Evolutionary conservation across 2,113 vertebrate genomes (phyloP), one percentile per base, ranked within the genome.

Genomic region (Felis catus): DNA sequence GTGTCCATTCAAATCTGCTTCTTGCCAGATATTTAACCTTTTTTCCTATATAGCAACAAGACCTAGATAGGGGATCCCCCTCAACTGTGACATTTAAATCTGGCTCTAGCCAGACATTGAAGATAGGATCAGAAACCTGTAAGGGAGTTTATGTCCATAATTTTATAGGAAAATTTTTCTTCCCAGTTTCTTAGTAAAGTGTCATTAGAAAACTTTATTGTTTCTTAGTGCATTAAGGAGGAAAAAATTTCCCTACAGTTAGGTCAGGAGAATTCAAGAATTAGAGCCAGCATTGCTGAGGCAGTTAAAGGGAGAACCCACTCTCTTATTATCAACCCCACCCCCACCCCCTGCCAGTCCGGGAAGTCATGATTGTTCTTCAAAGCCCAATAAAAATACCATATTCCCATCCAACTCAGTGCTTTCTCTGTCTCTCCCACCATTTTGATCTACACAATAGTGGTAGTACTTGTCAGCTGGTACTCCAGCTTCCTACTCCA

Each of bases 201-300:
- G 3, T 18, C 27, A 31, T 39, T 78, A 31, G 61, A 76, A 53
- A 92, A 71, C 15, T 73, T 39, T 85, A 19, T 39, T 41, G 83
- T 89, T 41, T 89, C 73, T 76, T 96, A 90, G 63, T 55, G 89
- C 36, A 33, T 31, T 76, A 79, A 79, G n/a, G 0, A 25, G 21
- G 29, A 41, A 79, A 55, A 76, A 21, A 55, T 81, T 51, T 92
- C 58, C 51, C n/a, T 82, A 16, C 3, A 82, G 18, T 65, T 14
- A 23, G 16, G 5, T 79, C 36, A 91, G 45, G 55, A 98, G 66
- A 93, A 87, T 70, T 73, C 65, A 90, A 55, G 80, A 86, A 82
- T 66, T 16, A 7, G 63, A 87, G 21, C 48, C 66, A 66, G 33
- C 36, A 29, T 73, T 82, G 15, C 14, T 74, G 14, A 11, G n/a